phyloP scores from a whole-genome alignment of 53 echinoderm and acorn worm species.

The Luidia sarsii region DNA sequence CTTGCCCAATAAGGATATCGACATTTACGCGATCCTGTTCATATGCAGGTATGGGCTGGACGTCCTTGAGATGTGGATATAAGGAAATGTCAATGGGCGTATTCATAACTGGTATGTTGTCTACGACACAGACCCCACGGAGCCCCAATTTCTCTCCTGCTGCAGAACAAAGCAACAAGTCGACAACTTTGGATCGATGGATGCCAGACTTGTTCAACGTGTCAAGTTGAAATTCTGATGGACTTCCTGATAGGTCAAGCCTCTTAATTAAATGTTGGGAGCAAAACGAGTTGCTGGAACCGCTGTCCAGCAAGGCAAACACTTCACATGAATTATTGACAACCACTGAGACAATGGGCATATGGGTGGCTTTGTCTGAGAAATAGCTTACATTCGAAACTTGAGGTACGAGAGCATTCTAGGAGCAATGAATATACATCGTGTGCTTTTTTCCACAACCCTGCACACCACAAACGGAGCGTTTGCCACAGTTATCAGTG shows the following conservation, averaged over 20 bases:
- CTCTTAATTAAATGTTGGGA: constrained; percentile 21
- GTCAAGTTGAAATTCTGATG: neutral
- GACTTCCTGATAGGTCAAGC: neutral
- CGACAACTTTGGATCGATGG: neutral
- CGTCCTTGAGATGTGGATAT: neutral
- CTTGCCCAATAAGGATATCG: neutral
- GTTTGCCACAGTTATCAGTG: constrained; percentile 28
- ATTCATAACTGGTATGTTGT: neutral
- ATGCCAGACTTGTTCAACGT: neutral
- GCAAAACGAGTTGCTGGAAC: constrained; percentile 57
- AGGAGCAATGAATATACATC: constrained; percentile 34
- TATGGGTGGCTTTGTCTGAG: constrained; percentile 1
- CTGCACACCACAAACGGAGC: constrained; percentile 13
- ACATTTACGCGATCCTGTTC: neutral
- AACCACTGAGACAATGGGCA: constrained; percentile 32
- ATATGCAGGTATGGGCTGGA: neutral
- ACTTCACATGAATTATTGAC: constrained; percentile 20
- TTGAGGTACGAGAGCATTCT: neutral
- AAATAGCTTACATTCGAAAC: constrained; percentile 51
- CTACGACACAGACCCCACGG: neutral
- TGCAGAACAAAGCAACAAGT: neutral
- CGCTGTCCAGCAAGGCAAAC: constrained; percentile 45
- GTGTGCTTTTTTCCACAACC: constrained; percentile 59
- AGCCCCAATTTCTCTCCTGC: neutral
- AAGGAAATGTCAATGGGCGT: neutral